Evolutionary conservation across 2,888 invertebrate genomes (phyloP).

Genomic region (Pammene aurita): DNA sequence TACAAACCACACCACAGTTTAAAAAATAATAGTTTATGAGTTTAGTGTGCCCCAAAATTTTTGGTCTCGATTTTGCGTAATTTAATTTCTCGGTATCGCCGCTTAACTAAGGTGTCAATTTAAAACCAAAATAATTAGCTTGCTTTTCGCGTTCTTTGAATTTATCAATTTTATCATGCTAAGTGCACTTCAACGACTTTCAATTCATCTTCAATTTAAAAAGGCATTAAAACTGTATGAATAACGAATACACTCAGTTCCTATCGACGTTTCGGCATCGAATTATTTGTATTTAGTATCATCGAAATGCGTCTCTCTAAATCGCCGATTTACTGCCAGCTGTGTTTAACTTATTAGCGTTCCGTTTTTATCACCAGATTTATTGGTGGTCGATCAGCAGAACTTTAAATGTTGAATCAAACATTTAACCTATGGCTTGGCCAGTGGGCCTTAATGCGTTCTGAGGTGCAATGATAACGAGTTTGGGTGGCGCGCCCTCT

Average conservation of each 20-base stretch:
- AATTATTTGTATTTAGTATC: constrained; percentile 27
- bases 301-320: constrained; percentile 27
- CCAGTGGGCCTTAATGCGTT: constrained; percentile 70
- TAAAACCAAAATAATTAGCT: constrained; percentile 27
- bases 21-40: too few species aligned
- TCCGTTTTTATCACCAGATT: constrained; percentile 75
- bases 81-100: background rate
- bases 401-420: constrained; percentile 72
- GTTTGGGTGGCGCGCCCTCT: constrained; percentile 72
- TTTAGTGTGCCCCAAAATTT: background rate
- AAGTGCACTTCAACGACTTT: constrained; percentile 24
- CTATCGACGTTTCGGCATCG: background rate
- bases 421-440: constrained; percentile 65
- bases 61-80: background rate
- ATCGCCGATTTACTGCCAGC: constrained; percentile 56
- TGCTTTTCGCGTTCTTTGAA: constrained; percentile 4
- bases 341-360: constrained; percentile 69
- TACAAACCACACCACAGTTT: too few species aligned
- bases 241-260: background rate
- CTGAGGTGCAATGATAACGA: constrained; percentile 68
- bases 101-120: constrained; percentile 17
- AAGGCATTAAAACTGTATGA: constrained; percentile 8
- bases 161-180: constrained; percentile 32
- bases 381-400: constrained; percentile 68
- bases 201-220: constrained; percentile 1